Base-by-base conservation (phyloP, 1,140 invertebrate species). In the Drosophila nigromelanica region DNA sequence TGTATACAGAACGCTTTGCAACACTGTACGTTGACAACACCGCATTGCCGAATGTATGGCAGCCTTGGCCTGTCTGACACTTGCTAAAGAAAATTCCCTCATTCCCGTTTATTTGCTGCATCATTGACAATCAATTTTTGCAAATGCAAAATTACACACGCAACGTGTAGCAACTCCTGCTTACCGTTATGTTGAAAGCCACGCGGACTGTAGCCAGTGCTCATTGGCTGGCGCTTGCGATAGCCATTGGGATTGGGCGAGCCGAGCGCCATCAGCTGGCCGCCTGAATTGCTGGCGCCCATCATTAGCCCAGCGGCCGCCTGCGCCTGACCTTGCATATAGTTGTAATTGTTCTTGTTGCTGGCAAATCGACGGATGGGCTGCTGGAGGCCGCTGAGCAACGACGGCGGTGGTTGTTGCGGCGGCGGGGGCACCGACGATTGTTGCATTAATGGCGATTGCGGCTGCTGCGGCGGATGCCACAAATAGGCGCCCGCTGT, bases 131-230 rank as follows among this genome's bases (percentile, higher is more conserved):
- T n/a, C 12, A 40, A 14, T n/a, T 40, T 40, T 6, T n/a, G n/a
- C n/a, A 40, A n/a, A 40, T 40, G 12, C 4, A 5, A 40, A 40
- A 40, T 0, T 1, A 12, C 12, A 5, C 11, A 12, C 27, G 35
- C 10, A 37, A 37, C 4, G n/a, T 14, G 6, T 21, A 8, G 42
- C 12, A 50, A 6, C 0, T 48, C 11, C 30, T 11, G 56, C 78
- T 86, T 89, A 86, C 82, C 82, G 4, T 87, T 86, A 18, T 66
- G 62, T 30, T 78, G 78, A 78, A 64, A 82, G n/a, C 68, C 73
- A 21, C 63, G 61, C 0, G 62, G 33, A 45, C 54, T 81, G 11
- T 52, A 87, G 6, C 51, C 42, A 3, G 52, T 18, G 11, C 78
- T 87, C 62, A 82, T 76, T 0, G 75, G 56, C 43, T 81, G 79